These are phyloP conservation scores for Tiliacea citrago DNA, from an alignment of 2,888 invertebrate genomes.

Conservation along the genomic window DNA sequence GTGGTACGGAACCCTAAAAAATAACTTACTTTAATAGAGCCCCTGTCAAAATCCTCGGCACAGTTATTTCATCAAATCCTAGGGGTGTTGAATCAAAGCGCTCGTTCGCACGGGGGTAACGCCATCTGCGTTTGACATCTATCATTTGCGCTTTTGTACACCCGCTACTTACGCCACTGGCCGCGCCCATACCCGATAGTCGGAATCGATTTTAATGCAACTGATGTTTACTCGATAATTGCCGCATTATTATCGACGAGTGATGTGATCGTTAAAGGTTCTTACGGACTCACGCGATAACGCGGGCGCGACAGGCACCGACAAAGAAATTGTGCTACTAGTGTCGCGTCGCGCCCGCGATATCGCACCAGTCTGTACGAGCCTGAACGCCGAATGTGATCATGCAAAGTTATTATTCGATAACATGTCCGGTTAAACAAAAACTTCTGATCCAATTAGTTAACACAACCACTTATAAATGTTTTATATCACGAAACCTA, in stretches of 20 bases:
- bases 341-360: no score
- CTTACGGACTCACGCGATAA: no score
- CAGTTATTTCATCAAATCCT: conserved; percentile 69
- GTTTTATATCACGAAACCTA: conserved; percentile 20
- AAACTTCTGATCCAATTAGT: conserved; percentile 29
- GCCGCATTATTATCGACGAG: not conserved
- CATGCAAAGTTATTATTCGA: not conserved
- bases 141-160: conserved; percentile 86
- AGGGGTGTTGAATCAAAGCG: conserved; percentile 74
- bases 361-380: no score
- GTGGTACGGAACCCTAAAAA: no score
- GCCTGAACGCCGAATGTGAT: not conserved
- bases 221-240: conserved; percentile 47
- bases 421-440: not conserved
- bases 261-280: not conserved
- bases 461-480: conserved; percentile 12
- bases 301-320: no score
- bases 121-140: conserved; percentile 84
- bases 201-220: conserved; percentile 36
- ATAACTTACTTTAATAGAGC: conserved; percentile 33
- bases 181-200: conserved; percentile 34
- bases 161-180: conserved; percentile 76
- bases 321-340: no score
- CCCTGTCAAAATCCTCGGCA: conserved; percentile 65
- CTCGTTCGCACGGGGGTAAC: conserved; percentile 65